phyloP scores from a whole-genome alignment of 2,113 vertebrate species.

The Indicator indicator region DNA sequence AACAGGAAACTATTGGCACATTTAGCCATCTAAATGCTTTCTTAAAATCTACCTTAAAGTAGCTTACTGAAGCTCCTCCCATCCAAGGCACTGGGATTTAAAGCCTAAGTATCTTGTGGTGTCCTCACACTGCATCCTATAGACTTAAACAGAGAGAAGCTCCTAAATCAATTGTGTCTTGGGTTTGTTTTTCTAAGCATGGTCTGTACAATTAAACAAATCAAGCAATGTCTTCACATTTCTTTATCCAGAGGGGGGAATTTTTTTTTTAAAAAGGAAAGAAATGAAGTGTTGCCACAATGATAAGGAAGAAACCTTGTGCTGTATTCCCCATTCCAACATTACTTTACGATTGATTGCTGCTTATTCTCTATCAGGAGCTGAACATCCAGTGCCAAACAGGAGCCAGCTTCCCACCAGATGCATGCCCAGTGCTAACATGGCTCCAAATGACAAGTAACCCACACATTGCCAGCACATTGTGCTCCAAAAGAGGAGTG shows the following conservation, averaged over 20 bases:
- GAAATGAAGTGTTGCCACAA: too few relatives aligned
- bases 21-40: background rate
- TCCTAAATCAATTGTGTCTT: background rate
- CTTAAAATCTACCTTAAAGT: background rate
- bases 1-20: background rate
- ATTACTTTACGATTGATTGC: background rate
- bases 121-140: background rate
- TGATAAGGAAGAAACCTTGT: background rate
- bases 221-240: background rate
- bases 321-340: background rate
- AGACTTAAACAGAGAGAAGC: background rate
- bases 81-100: background rate
- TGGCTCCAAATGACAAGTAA: background rate
- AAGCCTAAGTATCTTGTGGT: background rate
- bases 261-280: too few relatives aligned
- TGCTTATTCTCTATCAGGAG: background rate
- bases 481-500: background rate
- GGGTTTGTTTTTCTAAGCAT: background rate
- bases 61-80: background rate
- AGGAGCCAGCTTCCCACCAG: background rate
- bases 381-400: background rate
- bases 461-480: background rate
- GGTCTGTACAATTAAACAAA: background rate
- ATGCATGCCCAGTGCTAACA: background rate
- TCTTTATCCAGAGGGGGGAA: background rate